Conservation (phyloP, 2,113 vertebrate genomes). For the Rhinoptilus africanus region DNA sequence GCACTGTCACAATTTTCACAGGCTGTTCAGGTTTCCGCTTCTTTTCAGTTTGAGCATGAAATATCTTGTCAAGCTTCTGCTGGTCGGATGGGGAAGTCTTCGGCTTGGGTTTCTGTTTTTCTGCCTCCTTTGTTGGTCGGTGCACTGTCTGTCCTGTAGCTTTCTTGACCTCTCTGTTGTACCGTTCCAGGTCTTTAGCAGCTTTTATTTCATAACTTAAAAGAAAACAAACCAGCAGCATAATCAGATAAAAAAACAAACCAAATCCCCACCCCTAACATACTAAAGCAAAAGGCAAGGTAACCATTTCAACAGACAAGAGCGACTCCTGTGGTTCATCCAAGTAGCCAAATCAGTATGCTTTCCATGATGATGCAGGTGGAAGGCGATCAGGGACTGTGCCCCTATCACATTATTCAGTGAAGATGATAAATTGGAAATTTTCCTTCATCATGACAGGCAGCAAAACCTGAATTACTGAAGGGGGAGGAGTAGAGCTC, state of each 20-base stretch:
- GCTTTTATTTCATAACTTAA: constrained; percentile 88
- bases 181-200: constrained; percentile 79
- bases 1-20: constrained; percentile 72
- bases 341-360: neutral
- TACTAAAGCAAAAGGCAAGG: neutral
- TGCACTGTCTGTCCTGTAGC: constrained; percentile 60
- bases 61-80: constrained; percentile 86
- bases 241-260: neutral
- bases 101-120: constrained; percentile 76
- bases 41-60: constrained; percentile 77
- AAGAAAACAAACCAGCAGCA: neutral
- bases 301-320: neutral
- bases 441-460: neutral
- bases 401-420: too few relatives aligned
- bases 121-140: constrained; percentile 46
- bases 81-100: constrained; percentile 81
- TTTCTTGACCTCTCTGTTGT: constrained; percentile 77
- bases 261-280: neutral
- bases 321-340: neutral
- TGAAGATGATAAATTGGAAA: neutral
- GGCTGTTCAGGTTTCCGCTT: constrained; percentile 65
- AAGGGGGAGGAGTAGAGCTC: neutral
- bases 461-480: neutral
- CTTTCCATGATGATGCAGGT: fast-evolving
- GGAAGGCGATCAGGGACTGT: neutral